phyloP scores from a whole-genome alignment of 1,140 invertebrate species.

The Drosophila equinoxialis region DNA sequence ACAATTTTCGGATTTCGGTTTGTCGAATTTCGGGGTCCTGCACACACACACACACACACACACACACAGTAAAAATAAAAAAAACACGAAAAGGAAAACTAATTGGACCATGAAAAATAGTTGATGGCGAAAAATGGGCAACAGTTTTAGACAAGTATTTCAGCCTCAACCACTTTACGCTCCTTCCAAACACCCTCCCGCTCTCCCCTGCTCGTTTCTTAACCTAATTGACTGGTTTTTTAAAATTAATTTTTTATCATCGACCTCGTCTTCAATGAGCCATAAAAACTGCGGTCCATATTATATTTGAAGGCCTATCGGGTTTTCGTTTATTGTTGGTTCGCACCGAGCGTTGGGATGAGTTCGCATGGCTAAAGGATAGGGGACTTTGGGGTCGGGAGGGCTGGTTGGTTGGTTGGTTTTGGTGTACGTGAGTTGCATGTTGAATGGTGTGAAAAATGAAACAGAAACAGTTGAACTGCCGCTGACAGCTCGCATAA shows the following conservation, averaged over 20 bases:
- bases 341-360: not conserved
- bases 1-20: conserved; percentile 37
- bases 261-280: conserved; percentile 41
- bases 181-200: not conserved
- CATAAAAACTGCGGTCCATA: conserved; percentile 56
- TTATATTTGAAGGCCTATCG: conserved; percentile 51
- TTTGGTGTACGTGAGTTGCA: conserved; percentile 53
- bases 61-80: not conserved
- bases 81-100: conserved; percentile 22
- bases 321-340: conserved; percentile 21
- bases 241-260: conserved; percentile 57
- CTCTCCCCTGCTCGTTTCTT: not conserved
- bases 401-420: conserved; percentile 5
- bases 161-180: not conserved
- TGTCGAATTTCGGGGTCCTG: not conserved
- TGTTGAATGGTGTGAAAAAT: conserved; percentile 63
- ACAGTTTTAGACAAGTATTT: conserved; percentile 12
- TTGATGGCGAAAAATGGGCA: conserved; percentile 33
- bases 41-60: not conserved
- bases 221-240: conserved; percentile 63
- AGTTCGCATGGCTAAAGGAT: too few relatives aligned
- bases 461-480: conserved; percentile 47
- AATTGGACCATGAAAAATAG: conserved; percentile 63
- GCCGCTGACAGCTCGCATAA: conserved; percentile 65
- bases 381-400: not conserved